Conservation (phyloP, 2,113 vertebrate genomes). For the Gnathonemus longibarbis region DNA sequence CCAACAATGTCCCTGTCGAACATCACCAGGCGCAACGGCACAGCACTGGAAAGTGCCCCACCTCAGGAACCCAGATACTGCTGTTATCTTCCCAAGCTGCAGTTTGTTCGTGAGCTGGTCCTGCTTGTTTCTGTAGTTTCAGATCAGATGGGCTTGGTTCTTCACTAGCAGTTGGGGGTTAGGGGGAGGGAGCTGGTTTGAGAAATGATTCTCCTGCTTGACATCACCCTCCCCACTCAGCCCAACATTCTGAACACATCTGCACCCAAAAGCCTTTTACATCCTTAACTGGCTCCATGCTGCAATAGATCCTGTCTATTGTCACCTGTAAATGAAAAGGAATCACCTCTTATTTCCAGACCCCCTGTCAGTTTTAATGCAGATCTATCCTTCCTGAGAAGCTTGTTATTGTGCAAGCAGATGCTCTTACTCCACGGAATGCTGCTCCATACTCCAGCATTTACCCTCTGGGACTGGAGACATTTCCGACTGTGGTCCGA, state of each 20-base stretch:
- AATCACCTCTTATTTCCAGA: background rate
- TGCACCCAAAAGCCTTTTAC: background rate
- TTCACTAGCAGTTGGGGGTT: background rate
- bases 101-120: background rate
- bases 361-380: background rate
- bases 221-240: background rate
- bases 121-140: background rate
- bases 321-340: conserved; percentile 1
- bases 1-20: background rate
- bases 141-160: background rate
- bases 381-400: background rate
- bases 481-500: background rate
- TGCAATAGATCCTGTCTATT: background rate
- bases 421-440: background rate
- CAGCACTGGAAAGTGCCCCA: background rate
- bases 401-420: background rate
- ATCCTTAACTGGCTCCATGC: background rate
- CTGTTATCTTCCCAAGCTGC: background rate
- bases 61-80: background rate
- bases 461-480: background rate
- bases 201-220: background rate
- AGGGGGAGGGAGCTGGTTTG: background rate
- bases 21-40: background rate
- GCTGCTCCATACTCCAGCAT: background rate
- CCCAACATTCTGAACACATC: background rate